Evolutionary conservation across 2,113 vertebrate species (phyloP).

Genomic region (Cyanoderma ruficeps): DNA sequence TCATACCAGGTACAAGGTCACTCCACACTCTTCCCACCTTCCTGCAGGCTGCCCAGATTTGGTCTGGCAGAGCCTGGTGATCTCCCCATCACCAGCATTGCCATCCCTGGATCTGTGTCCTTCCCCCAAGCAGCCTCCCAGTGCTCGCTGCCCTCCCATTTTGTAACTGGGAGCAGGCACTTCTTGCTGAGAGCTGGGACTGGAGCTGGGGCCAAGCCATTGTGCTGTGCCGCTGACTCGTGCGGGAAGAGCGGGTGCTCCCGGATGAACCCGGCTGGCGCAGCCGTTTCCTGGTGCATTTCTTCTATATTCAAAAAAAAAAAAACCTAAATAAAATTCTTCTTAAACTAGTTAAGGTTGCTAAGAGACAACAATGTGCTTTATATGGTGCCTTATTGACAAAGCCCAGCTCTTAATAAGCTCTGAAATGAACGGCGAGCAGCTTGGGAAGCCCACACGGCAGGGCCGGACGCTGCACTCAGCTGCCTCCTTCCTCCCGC

Average conservation of each 20-base stretch:
- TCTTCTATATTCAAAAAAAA: not conserved
- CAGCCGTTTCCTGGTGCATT: constrained; percentile 49
- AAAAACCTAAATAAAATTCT: constrained; percentile 29
- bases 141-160: not conserved
- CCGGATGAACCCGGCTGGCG: constrained; percentile 43
- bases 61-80: not conserved
- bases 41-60: accelerated
- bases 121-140: not conserved
- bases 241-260: constrained; percentile 36
- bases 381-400: constrained; percentile 40
- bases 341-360: constrained; percentile 52
- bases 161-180: not conserved
- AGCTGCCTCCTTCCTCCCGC: accelerated
- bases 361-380: constrained; percentile 60
- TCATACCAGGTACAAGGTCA: accelerated
- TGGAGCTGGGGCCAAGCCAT: constrained; percentile 26
- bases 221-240: not conserved
- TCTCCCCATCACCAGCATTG: accelerated
- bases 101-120: accelerated
- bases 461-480: accelerated
- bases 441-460: not conserved
- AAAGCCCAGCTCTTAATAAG: constrained; percentile 38
- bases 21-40: not conserved
- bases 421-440: not conserved
- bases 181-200: not conserved